Base-by-base conservation (phyloP, 2,113 vertebrate genomes). In the Cavia porcellus region DNA sequence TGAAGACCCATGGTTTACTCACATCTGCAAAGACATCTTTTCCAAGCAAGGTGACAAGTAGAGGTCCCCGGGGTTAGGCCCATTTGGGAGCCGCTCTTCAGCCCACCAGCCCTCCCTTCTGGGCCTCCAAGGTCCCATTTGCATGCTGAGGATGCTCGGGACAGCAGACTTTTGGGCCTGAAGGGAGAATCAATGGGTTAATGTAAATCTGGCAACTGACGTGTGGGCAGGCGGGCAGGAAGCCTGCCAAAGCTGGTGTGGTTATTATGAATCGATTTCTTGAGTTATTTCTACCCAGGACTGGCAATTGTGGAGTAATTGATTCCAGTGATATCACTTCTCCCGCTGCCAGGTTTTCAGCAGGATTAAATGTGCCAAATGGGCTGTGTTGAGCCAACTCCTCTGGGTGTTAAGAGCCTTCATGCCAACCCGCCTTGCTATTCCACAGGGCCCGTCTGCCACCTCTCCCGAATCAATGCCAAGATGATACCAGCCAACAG, bases 311-410 rank as follows among this genome's bases (percentile, higher is more conserved):
- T 25, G 42, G 25, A 82, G 59, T 64, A 92, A 86, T 4, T 47
- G 89, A 97, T 83, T 77, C 95, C 50, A 77, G 25, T 4, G 89
- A 90, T 59, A 52, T 57, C 84, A 72, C 80, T 10, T 68, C 89
- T 77, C 80, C 83, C 24, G 7, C 42, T 88, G 97, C 96, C 97
- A 84, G 86, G 55, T 62, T 96, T 82, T 64, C 96, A 38, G 64
- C 81, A 89, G 86, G 88, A 95, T 61, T 74, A 61, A 96, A 82
- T 28, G 38, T 57, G 91, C 94, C 93, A 74, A 91, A 38, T 30
- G 89, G 72, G 82, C 55, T 80, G 83, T 93, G 86, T 80, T 70
- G 93, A 57, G 96, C 93, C 97, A 89, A 70, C 93, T 96, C 89
- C 92, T 62, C 66, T 19, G 94, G 89, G 89, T 74, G 91, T 35